A percentile compares a stretch with the other conserved stretches of the same genome.
phyloP scores from a whole-genome alignment of 2,888 invertebrate species.

The Crepidodera aurea region DNA sequence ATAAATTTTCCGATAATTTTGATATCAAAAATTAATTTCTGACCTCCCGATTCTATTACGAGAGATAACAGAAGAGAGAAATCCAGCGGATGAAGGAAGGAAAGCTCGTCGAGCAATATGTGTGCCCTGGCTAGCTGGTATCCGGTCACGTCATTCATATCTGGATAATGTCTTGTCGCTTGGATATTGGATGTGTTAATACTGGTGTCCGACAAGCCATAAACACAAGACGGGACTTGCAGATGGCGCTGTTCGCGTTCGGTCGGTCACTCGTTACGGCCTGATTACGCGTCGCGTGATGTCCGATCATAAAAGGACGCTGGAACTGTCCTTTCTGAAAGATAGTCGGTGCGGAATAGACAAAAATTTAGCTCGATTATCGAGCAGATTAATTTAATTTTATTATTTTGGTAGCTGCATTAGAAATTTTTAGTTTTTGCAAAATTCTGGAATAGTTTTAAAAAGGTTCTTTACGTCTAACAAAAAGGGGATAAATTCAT shows the following conservation, averaged over 20 bases:
- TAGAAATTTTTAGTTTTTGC: too few species aligned
- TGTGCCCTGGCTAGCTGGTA: conserved; percentile 22
- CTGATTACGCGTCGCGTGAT: conserved; percentile 55
- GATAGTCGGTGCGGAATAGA: background rate
- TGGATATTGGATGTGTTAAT: conserved; percentile 63
- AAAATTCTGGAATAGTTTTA: too few species aligned
- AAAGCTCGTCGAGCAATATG: conserved; percentile 2
- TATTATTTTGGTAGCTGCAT: too few species aligned
- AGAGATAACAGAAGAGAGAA: conserved; percentile 19
- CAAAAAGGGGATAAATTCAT: too few species aligned
- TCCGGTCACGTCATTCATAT: conserved; percentile 63
- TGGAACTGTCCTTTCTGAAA: conserved; percentile 15
- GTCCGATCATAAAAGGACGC: conserved; percentile 39
- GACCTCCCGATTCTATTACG: background rate
- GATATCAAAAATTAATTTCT: background rate
- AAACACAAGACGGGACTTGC: conserved; percentile 61
- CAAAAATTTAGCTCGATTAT: too few species aligned
- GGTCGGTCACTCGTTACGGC: conserved; percentile 58
- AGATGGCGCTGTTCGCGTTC: conserved; percentile 54
- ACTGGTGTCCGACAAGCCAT: conserved; percentile 61
- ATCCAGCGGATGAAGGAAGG: conserved; percentile 35
- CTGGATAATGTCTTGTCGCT: conserved; percentile 61
- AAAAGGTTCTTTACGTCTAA: too few species aligned
- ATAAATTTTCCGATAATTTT: too few species aligned
- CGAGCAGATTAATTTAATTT: too few species aligned